Evolutionary conservation across 2,888 invertebrate genomes (phyloP).

Genomic region (Sminthurides aquaticus): DNA sequence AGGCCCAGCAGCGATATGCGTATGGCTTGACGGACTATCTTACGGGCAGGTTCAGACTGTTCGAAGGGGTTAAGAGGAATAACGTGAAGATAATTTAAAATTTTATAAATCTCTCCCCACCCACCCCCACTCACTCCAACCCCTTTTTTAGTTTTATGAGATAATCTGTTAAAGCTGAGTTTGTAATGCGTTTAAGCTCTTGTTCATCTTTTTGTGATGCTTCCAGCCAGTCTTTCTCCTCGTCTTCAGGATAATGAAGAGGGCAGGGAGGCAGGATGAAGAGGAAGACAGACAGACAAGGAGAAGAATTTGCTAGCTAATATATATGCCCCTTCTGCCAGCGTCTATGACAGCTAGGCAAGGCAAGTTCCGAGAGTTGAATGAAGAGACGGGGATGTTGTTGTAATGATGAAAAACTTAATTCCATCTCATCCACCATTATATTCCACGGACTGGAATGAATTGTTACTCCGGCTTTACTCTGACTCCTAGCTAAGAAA

Average conservation of each 20-base stretch:
- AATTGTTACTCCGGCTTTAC: neutral
- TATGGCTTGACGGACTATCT: too few relatives aligned
- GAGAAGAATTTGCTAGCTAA: too few relatives aligned
- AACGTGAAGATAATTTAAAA: neutral
- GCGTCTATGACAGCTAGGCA: too few relatives aligned
- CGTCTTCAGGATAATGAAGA: too few relatives aligned
- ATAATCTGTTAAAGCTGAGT: too few relatives aligned
- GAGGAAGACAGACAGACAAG: too few relatives aligned
- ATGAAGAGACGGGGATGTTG: neutral
- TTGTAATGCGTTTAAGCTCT: too few relatives aligned
- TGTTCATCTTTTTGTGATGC: too few relatives aligned
- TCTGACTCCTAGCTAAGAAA: neutral
- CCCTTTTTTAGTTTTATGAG: neutral
- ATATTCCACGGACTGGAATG: neutral
- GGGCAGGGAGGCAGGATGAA: too few relatives aligned
- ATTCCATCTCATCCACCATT: neutral
- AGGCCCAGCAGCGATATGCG: too few relatives aligned
- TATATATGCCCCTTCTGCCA: too few relatives aligned
- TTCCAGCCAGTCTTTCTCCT: too few relatives aligned
- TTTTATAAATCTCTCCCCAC: slow-evolving; percentile 5
- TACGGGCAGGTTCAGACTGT: neutral
- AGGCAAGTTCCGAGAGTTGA: neutral
- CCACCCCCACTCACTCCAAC: neutral
- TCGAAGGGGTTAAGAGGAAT: neutral
- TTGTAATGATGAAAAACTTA: neutral